Evolutionary conservation across 2,113 vertebrate species (phyloP), one percentile per base, ranked within the genome.

Genomic region (Gymnocephalus cernua): DNA sequence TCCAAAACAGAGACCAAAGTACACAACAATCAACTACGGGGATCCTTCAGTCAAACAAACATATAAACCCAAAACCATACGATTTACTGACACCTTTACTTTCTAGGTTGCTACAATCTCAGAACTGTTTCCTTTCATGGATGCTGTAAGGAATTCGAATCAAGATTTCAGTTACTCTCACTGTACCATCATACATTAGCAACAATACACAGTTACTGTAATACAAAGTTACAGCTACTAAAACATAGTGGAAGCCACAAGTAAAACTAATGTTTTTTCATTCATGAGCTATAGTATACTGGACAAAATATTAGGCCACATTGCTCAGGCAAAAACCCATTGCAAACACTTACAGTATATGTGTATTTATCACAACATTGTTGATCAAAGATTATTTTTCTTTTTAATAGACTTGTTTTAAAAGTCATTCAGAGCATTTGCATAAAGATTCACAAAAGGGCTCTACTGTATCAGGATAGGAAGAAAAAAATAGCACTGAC

Each of bases 11-110:
- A 85, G 83, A 25, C 85, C 95, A 56, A 99, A 98, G 89, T 99
- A 99, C 80, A 96, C 80, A 77, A 96, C 95, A 13, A 94, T 97
- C 72, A 97, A 96, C 89, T 98, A 98, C 32, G 71, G 95, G 3
- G 96, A 96, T 89, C 91, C 97, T 87, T 90, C 93, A 50, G 91
- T 86, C 16, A 95, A 95, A 74, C 87, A 93, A 25, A 91, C 92
- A 65, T 97, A 97, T 90, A 96, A 96, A 80, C 96, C 96, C 1
- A 63, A 95, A 85, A 80, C 93, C 59, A 93, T 99, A 83, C 94
- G 94, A 79, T 95, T 95, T 76, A 91, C 86, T 0, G 96, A 97
- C 84, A 97, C 97, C 0, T 97, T 96, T 54, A 94, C 84, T 8
- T 95, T 95, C 86, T 94, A 92, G 86, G 27, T 25, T 15, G 61